phyloP scores from a whole-genome alignment of 2,888 invertebrate species.

The Plagiodera versicolora region DNA sequence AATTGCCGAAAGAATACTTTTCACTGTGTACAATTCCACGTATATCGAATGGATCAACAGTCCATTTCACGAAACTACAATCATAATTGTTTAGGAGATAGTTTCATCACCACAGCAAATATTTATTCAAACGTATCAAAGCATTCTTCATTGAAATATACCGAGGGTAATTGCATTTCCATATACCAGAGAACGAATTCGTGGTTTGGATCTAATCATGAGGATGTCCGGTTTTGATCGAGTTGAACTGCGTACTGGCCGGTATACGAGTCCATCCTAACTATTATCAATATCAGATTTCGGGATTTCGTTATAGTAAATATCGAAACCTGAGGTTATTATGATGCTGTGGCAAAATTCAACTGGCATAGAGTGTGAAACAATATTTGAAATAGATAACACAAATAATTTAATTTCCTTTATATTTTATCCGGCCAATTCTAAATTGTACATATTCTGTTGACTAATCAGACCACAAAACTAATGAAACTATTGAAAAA shows the following conservation, averaged over 20 bases:
- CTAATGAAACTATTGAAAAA: too few relatives aligned
- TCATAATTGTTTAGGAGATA: slow-evolving; percentile 22
- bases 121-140: slow-evolving; percentile 23
- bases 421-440: too few relatives aligned
- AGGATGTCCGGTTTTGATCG: background rate
- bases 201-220: slow-evolving; percentile 1
- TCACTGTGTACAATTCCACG: background rate
- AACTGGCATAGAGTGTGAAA: too few relatives aligned
- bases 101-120: slow-evolving; percentile 19
- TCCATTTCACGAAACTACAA: slow-evolving; percentile 20
- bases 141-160: slow-evolving; percentile 33
- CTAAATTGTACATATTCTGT: too few relatives aligned
- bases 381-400: too few relatives aligned
- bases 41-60: slow-evolving; percentile 11
- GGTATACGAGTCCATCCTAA: background rate
- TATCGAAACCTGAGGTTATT: too few relatives aligned
- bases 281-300: too few relatives aligned
- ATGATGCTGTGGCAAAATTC: too few relatives aligned
- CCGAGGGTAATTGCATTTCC: slow-evolving; percentile 29
- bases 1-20: background rate
- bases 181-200: slow-evolving; percentile 9
- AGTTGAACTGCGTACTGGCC: background rate
- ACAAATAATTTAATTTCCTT: too few relatives aligned
- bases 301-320: too few relatives aligned
- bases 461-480: too few relatives aligned